Evolutionary conservation across 92 coral and sea anemone genomes (phyloP).

Genomic region (Epizoanthus scotinus): DNA sequence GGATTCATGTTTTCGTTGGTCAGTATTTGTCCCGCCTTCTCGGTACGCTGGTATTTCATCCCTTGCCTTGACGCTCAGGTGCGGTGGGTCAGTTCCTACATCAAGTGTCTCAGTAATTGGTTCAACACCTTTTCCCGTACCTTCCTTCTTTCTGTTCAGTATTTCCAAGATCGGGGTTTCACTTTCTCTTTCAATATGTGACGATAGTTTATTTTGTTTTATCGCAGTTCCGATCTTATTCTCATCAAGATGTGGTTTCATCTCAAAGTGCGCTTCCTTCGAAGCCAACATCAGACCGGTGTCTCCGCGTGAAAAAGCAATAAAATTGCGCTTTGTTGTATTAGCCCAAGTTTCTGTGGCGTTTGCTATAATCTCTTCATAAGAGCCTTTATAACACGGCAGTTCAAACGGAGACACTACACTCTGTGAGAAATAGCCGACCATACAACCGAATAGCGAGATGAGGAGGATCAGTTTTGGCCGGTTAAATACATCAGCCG

Average conservation of each 20-base stretch:
- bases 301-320: background rate
- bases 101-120: background rate
- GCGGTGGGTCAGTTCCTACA: background rate
- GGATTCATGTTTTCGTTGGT: background rate
- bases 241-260: background rate
- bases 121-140: no score
- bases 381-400: slow-evolving; percentile 71
- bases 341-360: background rate
- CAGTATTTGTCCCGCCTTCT: background rate
- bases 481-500: slow-evolving; percentile 69
- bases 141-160: background rate
- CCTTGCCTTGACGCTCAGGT: background rate
- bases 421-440: slow-evolving; percentile 86
- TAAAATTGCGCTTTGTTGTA: background rate
- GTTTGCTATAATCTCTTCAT: slow-evolving; percentile 12
- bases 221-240: background rate
- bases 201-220: background rate
- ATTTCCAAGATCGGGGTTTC: background rate
- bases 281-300: background rate
- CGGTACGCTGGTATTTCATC: no score
- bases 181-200: background rate
- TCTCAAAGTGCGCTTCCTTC: background rate
- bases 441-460: slow-evolving; percentile 67
- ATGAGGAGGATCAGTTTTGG: slow-evolving; percentile 78
- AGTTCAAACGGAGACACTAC: slow-evolving; percentile 81